These are phyloP conservation scores for Plutomurus gul DNA, from an alignment of 1,140 invertebrate genomes.

Conservation along the genomic window DNA sequence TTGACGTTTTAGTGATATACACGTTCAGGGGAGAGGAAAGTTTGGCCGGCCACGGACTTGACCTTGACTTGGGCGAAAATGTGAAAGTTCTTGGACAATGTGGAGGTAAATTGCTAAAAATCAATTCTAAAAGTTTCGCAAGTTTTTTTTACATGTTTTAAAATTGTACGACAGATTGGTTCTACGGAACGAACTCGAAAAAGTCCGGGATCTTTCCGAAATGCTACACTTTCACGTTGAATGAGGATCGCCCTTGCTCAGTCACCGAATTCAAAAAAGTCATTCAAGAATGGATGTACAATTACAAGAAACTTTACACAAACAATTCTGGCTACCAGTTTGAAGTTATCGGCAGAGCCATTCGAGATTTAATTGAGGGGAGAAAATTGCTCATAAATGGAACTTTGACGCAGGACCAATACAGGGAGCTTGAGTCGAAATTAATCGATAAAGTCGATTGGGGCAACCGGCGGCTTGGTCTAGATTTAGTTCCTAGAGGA, in stretches of 20 bases:
- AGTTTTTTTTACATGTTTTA: not conserved
- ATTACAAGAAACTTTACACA: slow-evolving; percentile 89
- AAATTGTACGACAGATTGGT: too few relatives aligned
- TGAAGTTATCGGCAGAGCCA: slow-evolving; percentile 72
- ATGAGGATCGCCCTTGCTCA: not conserved
- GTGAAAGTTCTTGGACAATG: slow-evolving; percentile 89
- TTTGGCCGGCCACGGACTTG: slow-evolving; percentile 65
- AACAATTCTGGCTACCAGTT: slow-evolving; percentile 58
- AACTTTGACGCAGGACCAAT: slow-evolving; percentile 87
- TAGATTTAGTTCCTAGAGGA: slow-evolving; percentile 86
- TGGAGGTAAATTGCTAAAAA: slow-evolving; percentile 62
- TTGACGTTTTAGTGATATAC: slow-evolving; percentile 40
- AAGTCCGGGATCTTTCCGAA: not conserved
- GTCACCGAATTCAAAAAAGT: slow-evolving; percentile 60
- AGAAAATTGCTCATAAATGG: slow-evolving; percentile 79
- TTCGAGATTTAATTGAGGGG: slow-evolving; percentile 84
- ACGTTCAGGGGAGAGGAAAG: slow-evolving; percentile 36
- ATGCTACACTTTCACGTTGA: not conserved
- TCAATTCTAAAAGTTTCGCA: not conserved
- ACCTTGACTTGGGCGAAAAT: slow-evolving; percentile 86
- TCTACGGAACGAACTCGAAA: not conserved
- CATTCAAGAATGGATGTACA: slow-evolving; percentile 86
- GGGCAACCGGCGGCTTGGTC: slow-evolving; percentile 89
- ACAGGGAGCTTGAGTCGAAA: slow-evolving; percentile 78
- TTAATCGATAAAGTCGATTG: slow-evolving; percentile 91